Base-by-base conservation (phyloP, 2,113 vertebrate genomes). In the Mirounga angustirostris region DNA sequence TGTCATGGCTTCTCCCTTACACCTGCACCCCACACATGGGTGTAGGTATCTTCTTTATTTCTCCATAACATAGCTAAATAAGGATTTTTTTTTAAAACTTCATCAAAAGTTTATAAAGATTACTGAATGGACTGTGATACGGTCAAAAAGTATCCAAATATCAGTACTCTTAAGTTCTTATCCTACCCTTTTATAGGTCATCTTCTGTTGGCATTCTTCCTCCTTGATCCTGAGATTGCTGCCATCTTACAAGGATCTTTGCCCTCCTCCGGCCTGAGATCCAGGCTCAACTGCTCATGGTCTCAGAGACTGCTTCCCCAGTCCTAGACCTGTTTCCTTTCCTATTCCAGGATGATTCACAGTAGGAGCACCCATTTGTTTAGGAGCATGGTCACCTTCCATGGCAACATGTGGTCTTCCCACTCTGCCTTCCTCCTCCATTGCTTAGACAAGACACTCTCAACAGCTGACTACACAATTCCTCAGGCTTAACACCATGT, bases 361-460 rank as follows among this genome's bases (percentile, higher is more conserved):
- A 52, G 46, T 7, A 56, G 61, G 9, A 73, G 7, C 11, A 46
- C 40, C 21, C 18, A 7, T 46, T 30, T 26, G 4, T 18, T 40
- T 84, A 63, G 18, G 61, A 93, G 33, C 2, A 4, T 5, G 24
- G 19, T 11, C 9, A 13, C 43, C 16, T 36, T 28, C 12, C 28
- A 1, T 40, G 4, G 24, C 11, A 54, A 43, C 11, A 0, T 56
- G 22, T 15, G 7, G 0, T 58, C 30, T 52, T 19, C 33, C 36
- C 11, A 26, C 11, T 24, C 50, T 10, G 18, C 26, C 40, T 56
- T 5, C 5, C 40, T 61, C 28, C 52, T 16, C 28, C 9, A 1
- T 2, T 73, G 26, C 33, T 83, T 36, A 93, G 83, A 71, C 7
- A 88, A 50, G 67, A 36, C 43, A 13, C 30, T 58, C 28, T 80